Percentiles rank a stretch among this genome's conserved stretches.
Evolutionary conservation across 1,140 invertebrate species (phyloP).

Genomic region (Pogonomyrmex barbatus): DNA sequence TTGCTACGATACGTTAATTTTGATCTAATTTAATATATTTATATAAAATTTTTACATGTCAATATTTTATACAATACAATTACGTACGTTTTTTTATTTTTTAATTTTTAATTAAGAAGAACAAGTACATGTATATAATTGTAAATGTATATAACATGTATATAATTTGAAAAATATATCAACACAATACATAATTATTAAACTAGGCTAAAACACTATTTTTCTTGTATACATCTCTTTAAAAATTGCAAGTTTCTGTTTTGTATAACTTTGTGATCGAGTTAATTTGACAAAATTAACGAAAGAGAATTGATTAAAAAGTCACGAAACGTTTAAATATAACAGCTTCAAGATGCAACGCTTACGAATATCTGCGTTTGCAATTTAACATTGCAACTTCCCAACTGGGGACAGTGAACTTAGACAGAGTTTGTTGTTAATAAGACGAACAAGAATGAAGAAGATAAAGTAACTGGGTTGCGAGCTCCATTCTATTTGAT

Average conservation of each 20-base stretch:
- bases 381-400: slow-evolving; percentile 18
- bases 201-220: not conserved
- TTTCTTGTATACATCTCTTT: not conserved
- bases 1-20: not conserved
- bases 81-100: not conserved
- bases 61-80: not conserved
- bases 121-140: not conserved
- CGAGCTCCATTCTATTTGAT: slow-evolving; percentile 51
- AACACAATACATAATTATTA: not conserved
- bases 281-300: not conserved
- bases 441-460: slow-evolving; percentile 14
- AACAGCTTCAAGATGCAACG: slow-evolving; percentile 19
- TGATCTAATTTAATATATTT: too few species aligned
- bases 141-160: too few species aligned
- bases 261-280: not conserved
- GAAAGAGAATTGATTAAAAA: slow-evolving; percentile 37
- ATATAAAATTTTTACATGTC: not conserved
- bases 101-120: not conserved
- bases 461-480: slow-evolving; percentile 69
- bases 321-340: not conserved
- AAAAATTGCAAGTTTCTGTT: not conserved
- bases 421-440: slow-evolving; percentile 53
- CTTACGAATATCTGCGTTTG: slow-evolving; percentile 29
- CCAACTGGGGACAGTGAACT: not conserved
- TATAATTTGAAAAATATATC: not conserved